Base-by-base conservation (phyloP, 2,888 invertebrate genomes). In the Herminia tarsipennalis region DNA sequence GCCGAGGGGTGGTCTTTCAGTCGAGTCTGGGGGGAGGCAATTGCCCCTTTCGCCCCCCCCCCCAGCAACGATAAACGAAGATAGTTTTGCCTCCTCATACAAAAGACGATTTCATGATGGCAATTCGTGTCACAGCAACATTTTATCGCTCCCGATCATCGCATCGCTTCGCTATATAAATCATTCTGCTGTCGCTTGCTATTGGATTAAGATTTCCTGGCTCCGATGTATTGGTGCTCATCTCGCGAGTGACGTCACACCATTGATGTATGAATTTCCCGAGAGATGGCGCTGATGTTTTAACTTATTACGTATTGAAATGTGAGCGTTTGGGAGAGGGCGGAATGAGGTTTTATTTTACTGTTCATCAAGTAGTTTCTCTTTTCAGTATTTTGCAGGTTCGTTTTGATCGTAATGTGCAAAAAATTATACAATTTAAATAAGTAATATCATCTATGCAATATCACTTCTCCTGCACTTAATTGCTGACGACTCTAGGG, bases 131-230 rank as follows among this genome's bases (percentile, higher is more conserved):
- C 1, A 5, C 33, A 65, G 77, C 76, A 39, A 10, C 70, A 77
- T 80, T 41, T 78, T 88, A 84, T 29, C 54, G 56, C 56, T 41
- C 63, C 74, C 63, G 76, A 83, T 81, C 75, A 71, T 56, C 61
- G 51, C 60, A 76, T 73, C 61, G 60, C 71, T 74, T 70, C 70
- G 66, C 74, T 72, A 71, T 81, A 88, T 88, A 88, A 86, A 88
- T 88, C 88, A 88, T 73, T 81, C 76, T 74, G 81, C 81, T 85
- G 88, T 88, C 88, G 79, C 78, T 58, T 60, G 69, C 81, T 86
- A 88, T 88, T 88, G 85, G 86, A 88, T 88, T 88, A 88, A 88
- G 89, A 88, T 88, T 88, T 88, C 74, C 78, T 34, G 35, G 21
- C 46, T 53, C 68, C 60, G 63, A 73, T 73, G 76, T 81, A 72